phyloP scores from a whole-genome alignment of 2,797 vertebrate species.

The Gymnothorax reevesii region DNA sequence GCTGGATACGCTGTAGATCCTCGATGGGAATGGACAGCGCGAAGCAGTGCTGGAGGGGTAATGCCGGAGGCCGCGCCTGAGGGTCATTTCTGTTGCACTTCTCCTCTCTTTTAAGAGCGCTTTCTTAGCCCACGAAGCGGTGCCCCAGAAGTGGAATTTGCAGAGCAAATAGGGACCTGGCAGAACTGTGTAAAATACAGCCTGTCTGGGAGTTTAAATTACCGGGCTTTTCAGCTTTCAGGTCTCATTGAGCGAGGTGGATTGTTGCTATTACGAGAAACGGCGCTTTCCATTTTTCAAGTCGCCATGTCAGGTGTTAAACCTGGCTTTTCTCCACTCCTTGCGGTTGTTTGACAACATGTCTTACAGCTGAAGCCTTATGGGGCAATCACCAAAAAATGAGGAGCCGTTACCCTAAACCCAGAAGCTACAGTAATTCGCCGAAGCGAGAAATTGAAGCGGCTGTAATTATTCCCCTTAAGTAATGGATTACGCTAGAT shows the following conservation, averaged over 20 bases:
- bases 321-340: background rate
- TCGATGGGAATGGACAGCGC: background rate
- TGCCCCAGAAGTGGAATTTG: background rate
- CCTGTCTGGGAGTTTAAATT: background rate
- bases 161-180: background rate
- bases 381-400: conserved; percentile 4
- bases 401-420: background rate
- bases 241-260: background rate
- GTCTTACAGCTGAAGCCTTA: conserved; percentile 5
- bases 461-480: conserved; percentile 39
- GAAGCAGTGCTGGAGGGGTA: background rate
- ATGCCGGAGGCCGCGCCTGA: background rate
- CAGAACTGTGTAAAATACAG: background rate
- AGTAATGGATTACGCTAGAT: conserved; percentile 37
- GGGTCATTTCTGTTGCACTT: background rate
- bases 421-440: conserved; percentile 39
- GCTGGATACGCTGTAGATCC: background rate
- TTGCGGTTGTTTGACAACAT: background rate
- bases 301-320: background rate
- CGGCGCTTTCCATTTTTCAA: background rate
- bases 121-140: background rate
- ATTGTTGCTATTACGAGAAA: conserved; percentile 14
- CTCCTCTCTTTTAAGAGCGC: background rate
- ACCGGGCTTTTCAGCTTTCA: background rate
- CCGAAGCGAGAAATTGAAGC: background rate